Conservation (phyloP, 1,140 invertebrate genomes). For the Camponotus floridanus region DNA sequence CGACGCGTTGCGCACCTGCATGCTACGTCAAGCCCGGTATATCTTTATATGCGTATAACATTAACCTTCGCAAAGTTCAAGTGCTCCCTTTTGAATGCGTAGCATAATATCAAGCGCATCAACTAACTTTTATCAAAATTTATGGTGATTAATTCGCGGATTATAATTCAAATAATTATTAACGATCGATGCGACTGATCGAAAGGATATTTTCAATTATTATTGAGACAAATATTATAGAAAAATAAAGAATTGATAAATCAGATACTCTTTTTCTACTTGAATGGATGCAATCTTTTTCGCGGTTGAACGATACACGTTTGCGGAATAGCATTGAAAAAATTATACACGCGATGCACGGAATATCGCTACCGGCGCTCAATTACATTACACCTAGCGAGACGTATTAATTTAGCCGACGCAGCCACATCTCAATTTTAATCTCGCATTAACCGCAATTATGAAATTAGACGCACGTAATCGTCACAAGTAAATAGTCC, state of each 20-base stretch:
- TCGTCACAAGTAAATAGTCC: slow-evolving; percentile 65
- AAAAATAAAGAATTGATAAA: neutral
- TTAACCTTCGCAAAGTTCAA: slow-evolving; percentile 54
- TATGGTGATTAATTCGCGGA: neutral
- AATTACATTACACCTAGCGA: slow-evolving; percentile 64
- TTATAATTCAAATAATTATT: neutral
- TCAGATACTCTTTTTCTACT: neutral
- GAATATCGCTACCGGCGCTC: slow-evolving; percentile 33
- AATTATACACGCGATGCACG: slow-evolving; percentile 32
- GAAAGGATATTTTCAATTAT: neutral
- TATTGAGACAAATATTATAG: neutral
- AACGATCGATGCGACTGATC: neutral
- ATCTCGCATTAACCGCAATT: slow-evolving; percentile 62
- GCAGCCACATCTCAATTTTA: slow-evolving; percentile 66
- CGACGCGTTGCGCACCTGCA: slow-evolving; percentile 13
- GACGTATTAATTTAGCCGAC: slow-evolving; percentile 43
- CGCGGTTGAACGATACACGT: neutral
- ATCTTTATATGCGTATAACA: slow-evolving; percentile 42
- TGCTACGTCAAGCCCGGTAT: slow-evolving; percentile 26
- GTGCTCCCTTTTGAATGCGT: neutral
- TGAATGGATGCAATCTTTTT: neutral
- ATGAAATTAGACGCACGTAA: slow-evolving; percentile 67
- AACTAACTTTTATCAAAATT: neutral
- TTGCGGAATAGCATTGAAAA: neutral
- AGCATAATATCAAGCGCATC: neutral